Base-by-base conservation (phyloP, 2,113 vertebrate genomes). In the Odobenus rosmarus region DNA sequence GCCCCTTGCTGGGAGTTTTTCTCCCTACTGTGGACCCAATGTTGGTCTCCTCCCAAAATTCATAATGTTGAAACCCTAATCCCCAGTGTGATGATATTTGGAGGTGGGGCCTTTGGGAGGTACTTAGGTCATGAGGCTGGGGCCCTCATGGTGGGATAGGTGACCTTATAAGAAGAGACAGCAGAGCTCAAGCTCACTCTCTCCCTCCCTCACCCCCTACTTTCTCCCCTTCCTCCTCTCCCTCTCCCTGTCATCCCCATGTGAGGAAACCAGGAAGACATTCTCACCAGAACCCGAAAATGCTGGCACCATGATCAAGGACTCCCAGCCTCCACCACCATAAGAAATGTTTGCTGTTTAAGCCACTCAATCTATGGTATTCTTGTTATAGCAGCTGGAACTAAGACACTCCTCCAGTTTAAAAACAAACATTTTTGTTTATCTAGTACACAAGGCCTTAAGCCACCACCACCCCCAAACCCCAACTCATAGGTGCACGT, bases 401-500 rank as follows among this genome's bases (percentile, higher is more conserved):
- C 51, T n/a, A n/a, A 86, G 39, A 81, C 8, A 15, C 15, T 51
- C 11, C 28, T 7, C 39, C 49, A 51, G 4, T 71, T 59, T 28
- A 33, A n/a, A 59, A 83, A 53, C 16, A 69, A 71, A 16, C 1
- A 12, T 1, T 26, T 59, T 23, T 42, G 49, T 15, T 88, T 31
- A 13, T 71, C n/a, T 23, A 57, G 23, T 55, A n/a, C 18, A 7
- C 4, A 31, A 4, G 9, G 14, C 49, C 24, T 36, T n/a, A 31
- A 33, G 23, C 5, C 14, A 14, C 87, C 18, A 13, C 24, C n/a
- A 4, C 26, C 69, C 23, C 23, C 11, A 19, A 15, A 7, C 11
- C 51, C 33, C 55, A 31, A 13, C 7, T 28, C 42, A 46, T 4
- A 9, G 1, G 0, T 4, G 12, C 23, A 42, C 10, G 1, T 21